phyloP scores from a whole-genome alignment of 2,113 vertebrate species.

The Mesoclemmys tuberculata region DNA sequence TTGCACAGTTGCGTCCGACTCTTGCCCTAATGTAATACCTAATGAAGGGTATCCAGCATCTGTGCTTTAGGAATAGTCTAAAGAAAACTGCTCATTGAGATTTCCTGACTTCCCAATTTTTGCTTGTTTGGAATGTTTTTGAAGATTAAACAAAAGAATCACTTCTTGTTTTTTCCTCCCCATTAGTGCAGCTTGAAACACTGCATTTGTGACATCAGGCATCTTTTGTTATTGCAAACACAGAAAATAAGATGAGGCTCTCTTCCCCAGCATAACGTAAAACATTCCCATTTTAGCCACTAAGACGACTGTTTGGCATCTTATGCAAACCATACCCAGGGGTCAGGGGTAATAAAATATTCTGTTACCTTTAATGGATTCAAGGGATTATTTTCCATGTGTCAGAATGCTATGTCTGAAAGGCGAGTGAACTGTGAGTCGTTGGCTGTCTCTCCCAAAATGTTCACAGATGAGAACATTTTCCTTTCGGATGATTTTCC shows the following conservation, averaged over 20 bases:
- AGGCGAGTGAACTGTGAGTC: background rate
- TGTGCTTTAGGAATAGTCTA: background rate
- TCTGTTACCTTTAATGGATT: background rate
- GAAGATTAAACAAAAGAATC: background rate
- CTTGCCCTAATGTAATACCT: background rate
- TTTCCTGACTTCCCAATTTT: background rate
- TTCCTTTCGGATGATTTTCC: background rate
- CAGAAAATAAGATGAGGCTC: background rate
- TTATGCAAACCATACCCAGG: background rate
- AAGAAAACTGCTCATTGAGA: background rate
- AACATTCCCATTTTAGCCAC: background rate
- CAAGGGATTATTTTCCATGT: background rate
- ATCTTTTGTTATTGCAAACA: background rate
- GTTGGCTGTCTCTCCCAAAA: accelerated
- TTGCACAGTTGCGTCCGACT: background rate
- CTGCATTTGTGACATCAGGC: background rate
- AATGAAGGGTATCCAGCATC: too few relatives aligned
- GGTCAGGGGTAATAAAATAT: background rate
- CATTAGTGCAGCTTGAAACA: background rate
- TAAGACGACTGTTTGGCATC: background rate
- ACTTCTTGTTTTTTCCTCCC: background rate
- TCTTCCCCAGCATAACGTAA: background rate
- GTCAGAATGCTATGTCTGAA: background rate
- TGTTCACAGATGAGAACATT: accelerated
- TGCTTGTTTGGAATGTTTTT: background rate